Base-by-base conservation (phyloP, 2,113 vertebrate genomes). In the Dicerorhinus sumatrensis region DNA sequence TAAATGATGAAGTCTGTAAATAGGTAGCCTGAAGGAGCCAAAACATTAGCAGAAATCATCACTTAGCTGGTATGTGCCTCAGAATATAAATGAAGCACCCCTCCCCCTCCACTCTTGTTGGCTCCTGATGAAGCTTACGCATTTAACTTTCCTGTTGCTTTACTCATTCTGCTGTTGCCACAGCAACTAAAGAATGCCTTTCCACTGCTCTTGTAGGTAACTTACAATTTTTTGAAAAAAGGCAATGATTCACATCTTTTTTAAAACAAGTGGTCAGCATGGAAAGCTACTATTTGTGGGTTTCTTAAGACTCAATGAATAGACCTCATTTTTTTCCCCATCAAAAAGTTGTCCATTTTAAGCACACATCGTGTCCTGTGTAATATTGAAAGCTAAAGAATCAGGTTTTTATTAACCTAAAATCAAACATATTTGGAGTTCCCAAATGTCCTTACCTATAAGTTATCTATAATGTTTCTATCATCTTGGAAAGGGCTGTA, bases 151-250 rank as follows among this genome's bases (percentile, higher is more conserved):
- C 84, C 36, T 92, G 27, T 77, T 76, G 46, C 10, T 85, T 73
- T 76, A 62, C 65, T 91, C 73, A 69, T 70, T 88, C 56, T 58
- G 60, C 36, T 90, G 88, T 97, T 96, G 70, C 85, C 77, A 97
- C 36, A 92, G 93, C 48, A 97, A 97, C 88, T 88, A 75, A 90
- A 81, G 39, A 90, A 87, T 87, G 87, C 9, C 46, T 83, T 90
- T 90, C 1, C 27, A 3, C 31, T 80, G 42, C 62, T 96, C 70
- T 89, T 81, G 39, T 56, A 94, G 76, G 42, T 80, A 82, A 4
- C 39, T 56, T 51, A 89, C 14, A 5, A 2, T 65, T 70, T 94
- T 92, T 56, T 65, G 2, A 60, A 56, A 39, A 82, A 77, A 90
- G 51, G 36, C n/a, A 92, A 29, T 81, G 4, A 87, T 94, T 89